Conservation (phyloP, 2,888 invertebrate genomes). For the Dryobota labecula region DNA sequence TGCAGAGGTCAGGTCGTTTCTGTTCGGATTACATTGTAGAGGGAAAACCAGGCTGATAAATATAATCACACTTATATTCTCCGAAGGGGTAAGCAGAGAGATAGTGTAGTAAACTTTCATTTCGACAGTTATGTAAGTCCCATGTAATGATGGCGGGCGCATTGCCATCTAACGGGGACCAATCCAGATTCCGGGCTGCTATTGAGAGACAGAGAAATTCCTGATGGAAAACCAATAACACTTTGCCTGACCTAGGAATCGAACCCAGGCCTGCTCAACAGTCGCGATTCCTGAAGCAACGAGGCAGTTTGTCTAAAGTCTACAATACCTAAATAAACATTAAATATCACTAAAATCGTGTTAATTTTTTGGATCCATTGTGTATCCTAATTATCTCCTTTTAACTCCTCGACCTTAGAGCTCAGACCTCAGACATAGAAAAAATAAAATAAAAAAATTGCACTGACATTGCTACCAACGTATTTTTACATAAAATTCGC, state of each 20-base stretch:
- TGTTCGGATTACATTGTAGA: background rate
- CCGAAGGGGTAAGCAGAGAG: background rate
- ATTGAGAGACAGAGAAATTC: background rate
- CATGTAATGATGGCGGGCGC: background rate
- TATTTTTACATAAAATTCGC: constrained; percentile 24
- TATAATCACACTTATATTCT: background rate
- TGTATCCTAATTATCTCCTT: no score
- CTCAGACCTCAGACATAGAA: no score
- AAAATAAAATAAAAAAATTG: no score
- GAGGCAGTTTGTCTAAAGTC: no score
- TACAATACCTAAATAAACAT: no score
- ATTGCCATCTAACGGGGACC: background rate
- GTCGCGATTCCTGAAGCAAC: no score
- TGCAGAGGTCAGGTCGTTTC: background rate
- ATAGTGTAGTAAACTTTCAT: background rate
- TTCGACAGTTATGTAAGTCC: no score
- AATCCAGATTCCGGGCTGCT: background rate
- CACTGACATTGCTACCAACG: no score
- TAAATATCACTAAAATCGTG: no score
- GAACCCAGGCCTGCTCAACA: background rate
- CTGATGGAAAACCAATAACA: background rate
- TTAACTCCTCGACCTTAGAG: no score
- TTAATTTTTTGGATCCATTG: no score
- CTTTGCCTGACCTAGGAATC: background rate
- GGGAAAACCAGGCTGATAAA: background rate